Percentiles rank a stretch among this genome's conserved stretches.
These are phyloP conservation scores for Tortrix viridana DNA, from an alignment of 2,888 invertebrate species.

Conservation along the genomic window DNA sequence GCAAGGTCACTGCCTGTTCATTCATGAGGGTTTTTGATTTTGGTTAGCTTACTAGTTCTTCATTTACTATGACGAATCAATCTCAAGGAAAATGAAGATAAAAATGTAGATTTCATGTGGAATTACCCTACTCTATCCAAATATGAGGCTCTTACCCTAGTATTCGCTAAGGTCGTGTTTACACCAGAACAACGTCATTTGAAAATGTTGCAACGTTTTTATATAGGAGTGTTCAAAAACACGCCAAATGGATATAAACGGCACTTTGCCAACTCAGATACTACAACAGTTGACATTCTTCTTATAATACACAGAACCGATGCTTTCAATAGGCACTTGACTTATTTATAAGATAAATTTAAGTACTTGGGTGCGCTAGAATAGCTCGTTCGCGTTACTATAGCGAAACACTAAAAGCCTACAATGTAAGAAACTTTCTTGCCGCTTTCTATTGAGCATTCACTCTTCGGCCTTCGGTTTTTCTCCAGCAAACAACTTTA, in stretches of 20 bases:
- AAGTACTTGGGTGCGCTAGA: slow-evolving; percentile 5
- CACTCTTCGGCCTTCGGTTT: not conserved
- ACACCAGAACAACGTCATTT: no score
- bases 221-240: no score
- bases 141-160: no score
- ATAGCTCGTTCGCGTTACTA: not conserved
- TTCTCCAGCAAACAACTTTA: slow-evolving; percentile 3
- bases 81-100: no score
- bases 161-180: no score
- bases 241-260: no score
- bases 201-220: no score
- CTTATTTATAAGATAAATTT: slow-evolving; percentile 9
- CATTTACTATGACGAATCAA: not conserved
- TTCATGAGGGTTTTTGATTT: slow-evolving; percentile 9
- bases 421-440: slow-evolving; percentile 30
- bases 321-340: not conserved
- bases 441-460: slow-evolving; percentile 27
- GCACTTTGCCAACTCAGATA: no score
- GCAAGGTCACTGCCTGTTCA: slow-evolving; percentile 31
- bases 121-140: no score
- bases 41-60: not conserved
- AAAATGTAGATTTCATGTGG: no score
- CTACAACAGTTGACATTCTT: no score
- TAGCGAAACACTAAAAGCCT: slow-evolving; percentile 24
- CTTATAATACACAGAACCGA: no score